phyloP scores from a whole-genome alignment of 2,797 vertebrate species.

The Lepus townsendii region DNA sequence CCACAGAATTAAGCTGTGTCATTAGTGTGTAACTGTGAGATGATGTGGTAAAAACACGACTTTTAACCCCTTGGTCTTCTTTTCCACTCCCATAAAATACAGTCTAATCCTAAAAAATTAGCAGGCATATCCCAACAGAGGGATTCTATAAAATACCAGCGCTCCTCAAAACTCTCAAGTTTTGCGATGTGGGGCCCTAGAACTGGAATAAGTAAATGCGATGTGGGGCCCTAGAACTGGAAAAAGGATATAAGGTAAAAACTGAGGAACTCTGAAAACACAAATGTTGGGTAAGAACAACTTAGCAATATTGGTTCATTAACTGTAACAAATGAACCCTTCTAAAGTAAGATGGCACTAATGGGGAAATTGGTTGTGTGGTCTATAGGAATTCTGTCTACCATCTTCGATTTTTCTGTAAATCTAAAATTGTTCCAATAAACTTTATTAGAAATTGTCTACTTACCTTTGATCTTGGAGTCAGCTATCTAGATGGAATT shows the following conservation, averaged over 20 bases:
- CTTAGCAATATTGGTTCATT: neutral
- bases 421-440: conserved; percentile 23
- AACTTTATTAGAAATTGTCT: neutral
- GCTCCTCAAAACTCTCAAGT: conserved; percentile 26
- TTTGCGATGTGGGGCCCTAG: neutral
- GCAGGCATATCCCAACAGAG: neutral
- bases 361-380: neutral
- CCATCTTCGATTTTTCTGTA: neutral
- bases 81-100: neutral
- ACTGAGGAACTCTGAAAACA: neutral
- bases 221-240: neutral
- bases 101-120: neutral
- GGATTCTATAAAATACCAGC: neutral
- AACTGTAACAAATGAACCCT: neutral
- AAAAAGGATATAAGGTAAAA: conserved; percentile 45
- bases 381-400: neutral
- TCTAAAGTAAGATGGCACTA: neutral
- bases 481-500: neutral
- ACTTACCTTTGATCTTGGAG: conserved; percentile 2
- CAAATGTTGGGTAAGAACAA: conserved; percentile 20
- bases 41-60: neutral
- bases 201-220: neutral
- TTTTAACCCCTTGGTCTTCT: neutral
- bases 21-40: neutral
- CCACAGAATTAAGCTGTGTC: neutral